Base-by-base conservation (phyloP, 2,888 invertebrate species). In the Orchestes rusci region DNA sequence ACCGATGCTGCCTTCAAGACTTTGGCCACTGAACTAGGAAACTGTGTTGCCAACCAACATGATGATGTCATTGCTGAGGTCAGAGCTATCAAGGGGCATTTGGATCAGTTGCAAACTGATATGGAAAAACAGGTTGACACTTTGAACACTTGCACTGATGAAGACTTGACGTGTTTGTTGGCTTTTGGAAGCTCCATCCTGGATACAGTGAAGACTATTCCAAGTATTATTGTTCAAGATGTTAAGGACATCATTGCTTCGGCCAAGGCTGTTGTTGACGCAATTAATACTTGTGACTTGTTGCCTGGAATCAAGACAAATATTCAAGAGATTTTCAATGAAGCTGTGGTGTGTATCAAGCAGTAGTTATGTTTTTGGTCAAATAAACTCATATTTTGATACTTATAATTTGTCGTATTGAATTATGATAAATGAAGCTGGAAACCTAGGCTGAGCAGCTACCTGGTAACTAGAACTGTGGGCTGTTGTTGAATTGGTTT, bases 281-380 rank as follows among this genome's bases (percentile, higher is more conserved):
- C 16, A 3, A 17, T 39, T 31, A 2, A 17, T 12, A 15, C 13
- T 1, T 12, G 16, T n/a, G 23, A n/a, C 12, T 5, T 7, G 10
- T 23, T 5, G 4, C 8, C 12, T 27, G 12, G 16, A 8, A n/a
- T 13, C 7, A 8, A 7, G 4, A 4, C 13, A 10, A 16, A 16
- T 2, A 10, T 16, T 12, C 17, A 31, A 31, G 10, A 31, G 13
- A 40, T 40, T 16, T 40, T 40, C 16, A 40, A 40, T 15, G 40
- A 40, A 2, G 40, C 16, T 4, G 40, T 40, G 17, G 32, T 40
- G 8, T 40, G 32, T 16, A 39, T 40, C 19, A 29, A 4, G 16
- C 16, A 8, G 4, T 15, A 38, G 3, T 12, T n/a, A n/a, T n/a
- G n/a, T n/a, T n/a, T n/a, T n/a, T n/a, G n/a, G n/a, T n/a, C n/a